A percentile compares a stretch with the other conserved stretches of the same genome.
These are phyloP conservation scores for Chrysolina oricalcia DNA, from an alignment of 2,888 invertebrate genomes.

Conservation along the genomic window DNA sequence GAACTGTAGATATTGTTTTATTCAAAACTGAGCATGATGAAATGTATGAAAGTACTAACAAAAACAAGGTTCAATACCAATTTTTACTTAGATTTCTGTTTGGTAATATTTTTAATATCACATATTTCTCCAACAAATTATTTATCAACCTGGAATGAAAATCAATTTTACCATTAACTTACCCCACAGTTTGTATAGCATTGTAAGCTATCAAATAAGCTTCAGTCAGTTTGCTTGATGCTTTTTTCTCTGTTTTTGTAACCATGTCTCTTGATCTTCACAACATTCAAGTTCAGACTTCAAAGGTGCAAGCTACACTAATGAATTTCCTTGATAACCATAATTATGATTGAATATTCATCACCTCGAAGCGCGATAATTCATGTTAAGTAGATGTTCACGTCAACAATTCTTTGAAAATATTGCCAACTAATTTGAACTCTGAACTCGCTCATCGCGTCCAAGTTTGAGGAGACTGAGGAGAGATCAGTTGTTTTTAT, in stretches of 20 bases:
- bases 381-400: slow-evolving; percentile 75
- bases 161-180: slow-evolving; percentile 40
- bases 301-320: background rate
- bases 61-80: too few species aligned
- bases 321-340: background rate
- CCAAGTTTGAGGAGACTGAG: too few species aligned
- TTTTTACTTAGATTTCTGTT: too few species aligned
- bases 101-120: too few species aligned
- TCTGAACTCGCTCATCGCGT: too few species aligned
- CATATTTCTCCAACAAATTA: background rate
- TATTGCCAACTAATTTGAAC: slow-evolving; percentile 45
- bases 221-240: slow-evolving; percentile 16
- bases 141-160: too few species aligned
- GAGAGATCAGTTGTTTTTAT: too few species aligned
- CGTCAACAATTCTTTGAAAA: background rate
- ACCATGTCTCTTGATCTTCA: slow-evolving; percentile 14
- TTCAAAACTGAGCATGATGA: too few species aligned
- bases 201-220: slow-evolving; percentile 47
- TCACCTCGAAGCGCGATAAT: background rate
- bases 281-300: background rate
- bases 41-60: too few species aligned
- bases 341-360: background rate
- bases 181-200: slow-evolving; percentile 53
- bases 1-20: too few species aligned
- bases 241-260: slow-evolving; percentile 22